phyloP scores from a whole-genome alignment of 2,888 invertebrate genomes.

The Calliphora vomitoria region DNA sequence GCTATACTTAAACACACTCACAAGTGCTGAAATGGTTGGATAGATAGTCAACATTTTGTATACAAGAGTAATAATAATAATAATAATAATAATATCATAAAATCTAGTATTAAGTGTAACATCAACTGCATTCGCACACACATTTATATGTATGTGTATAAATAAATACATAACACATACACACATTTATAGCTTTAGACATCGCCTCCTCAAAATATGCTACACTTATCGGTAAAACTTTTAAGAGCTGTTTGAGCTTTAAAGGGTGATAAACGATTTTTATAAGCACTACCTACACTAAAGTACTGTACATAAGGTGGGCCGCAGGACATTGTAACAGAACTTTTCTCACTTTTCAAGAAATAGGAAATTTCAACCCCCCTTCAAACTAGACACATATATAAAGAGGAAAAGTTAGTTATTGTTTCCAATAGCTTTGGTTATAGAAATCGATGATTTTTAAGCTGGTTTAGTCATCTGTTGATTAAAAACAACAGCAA shows the following conservation, averaged over 20 bases:
- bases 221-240: slow-evolving; percentile 27
- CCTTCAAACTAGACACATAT: too few species aligned
- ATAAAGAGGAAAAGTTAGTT: too few species aligned
- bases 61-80: slow-evolving; percentile 32
- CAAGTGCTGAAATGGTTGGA: neutral
- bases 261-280: slow-evolving; percentile 14
- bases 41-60: slow-evolving; percentile 43
- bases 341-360: too few species aligned
- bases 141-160: neutral
- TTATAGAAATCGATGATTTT: too few species aligned
- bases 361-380: too few species aligned
- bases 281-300: neutral
- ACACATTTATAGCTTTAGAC: neutral
- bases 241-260: neutral
- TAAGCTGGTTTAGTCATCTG: too few species aligned
- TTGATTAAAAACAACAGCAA: too few species aligned
- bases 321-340: too few species aligned
- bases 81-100: slow-evolving; percentile 52
- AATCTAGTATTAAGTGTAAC: slow-evolving; percentile 51
- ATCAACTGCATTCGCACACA: slow-evolving; percentile 7
- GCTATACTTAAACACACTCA: neutral
- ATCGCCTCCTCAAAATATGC: neutral
- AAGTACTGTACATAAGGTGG: too few species aligned
- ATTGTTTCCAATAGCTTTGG: too few species aligned
- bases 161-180: neutral